These are phyloP conservation scores for Chlorospingus semifuscus DNA, from an alignment of 2,797 vertebrate species.

Conservation along the genomic window DNA sequence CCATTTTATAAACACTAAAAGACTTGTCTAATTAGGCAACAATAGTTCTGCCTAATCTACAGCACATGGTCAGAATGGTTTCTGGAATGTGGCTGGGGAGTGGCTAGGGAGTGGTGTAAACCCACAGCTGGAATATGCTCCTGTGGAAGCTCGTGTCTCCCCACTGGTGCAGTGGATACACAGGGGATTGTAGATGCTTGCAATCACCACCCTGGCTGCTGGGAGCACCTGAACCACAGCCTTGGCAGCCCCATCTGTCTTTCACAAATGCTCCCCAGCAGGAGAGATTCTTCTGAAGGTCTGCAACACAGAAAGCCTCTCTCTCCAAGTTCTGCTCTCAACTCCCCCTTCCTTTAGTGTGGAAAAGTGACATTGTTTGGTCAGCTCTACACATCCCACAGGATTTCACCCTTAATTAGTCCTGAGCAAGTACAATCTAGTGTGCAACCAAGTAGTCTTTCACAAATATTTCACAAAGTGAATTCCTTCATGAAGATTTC, in stretches of 20 bases:
- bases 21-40: background rate
- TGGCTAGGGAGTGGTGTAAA: background rate
- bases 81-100: background rate
- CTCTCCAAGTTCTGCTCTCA: background rate
- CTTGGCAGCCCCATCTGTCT: background rate
- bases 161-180: background rate
- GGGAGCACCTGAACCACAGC: background rate
- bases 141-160: background rate
- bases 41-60: background rate
- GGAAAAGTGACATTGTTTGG: background rate
- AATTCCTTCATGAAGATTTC: background rate
- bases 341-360: background rate
- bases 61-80: background rate
- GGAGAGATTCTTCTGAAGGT: background rate
- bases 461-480: background rate
- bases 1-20: background rate
- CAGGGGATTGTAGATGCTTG: fast-evolving
- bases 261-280: background rate
- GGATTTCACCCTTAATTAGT: conserved; percentile 1
- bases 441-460: background rate
- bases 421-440: background rate
- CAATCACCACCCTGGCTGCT: fast-evolving
- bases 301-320: background rate
- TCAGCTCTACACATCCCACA: background rate
- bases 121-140: background rate